phyloP scores from a whole-genome alignment of 1,140 invertebrate genomes.

The Caerostris darwini region DNA sequence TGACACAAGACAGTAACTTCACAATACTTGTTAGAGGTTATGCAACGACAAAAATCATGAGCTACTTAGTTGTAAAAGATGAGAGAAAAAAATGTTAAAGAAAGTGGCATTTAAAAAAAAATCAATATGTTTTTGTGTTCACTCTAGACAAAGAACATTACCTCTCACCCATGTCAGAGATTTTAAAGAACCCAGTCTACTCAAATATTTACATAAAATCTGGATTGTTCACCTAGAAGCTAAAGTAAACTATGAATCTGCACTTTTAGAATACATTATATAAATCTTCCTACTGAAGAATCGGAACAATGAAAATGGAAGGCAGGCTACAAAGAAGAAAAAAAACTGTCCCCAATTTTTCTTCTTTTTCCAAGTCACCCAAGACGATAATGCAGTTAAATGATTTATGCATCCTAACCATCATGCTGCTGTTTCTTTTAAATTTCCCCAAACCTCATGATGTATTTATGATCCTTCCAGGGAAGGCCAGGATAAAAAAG shows the following conservation, averaged over 20 bases:
- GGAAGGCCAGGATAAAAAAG: neutral
- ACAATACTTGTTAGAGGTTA: no score
- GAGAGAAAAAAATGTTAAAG: no score
- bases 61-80: no score
- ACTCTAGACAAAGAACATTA: neutral
- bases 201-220: slow-evolving; percentile 65
- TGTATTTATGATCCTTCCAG: slow-evolving; percentile 62
- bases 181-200: neutral
- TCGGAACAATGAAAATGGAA: neutral
- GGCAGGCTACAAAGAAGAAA: neutral
- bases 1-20: no score
- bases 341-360: slow-evolving; percentile 32
- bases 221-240: neutral
- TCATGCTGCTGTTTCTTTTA: slow-evolving; percentile 61
- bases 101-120: no score
- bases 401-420: slow-evolving; percentile 53
- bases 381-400: slow-evolving; percentile 54
- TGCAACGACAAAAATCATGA: no score
- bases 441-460: slow-evolving; percentile 56
- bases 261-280: slow-evolving; percentile 50
- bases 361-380: neutral
- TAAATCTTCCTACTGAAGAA: slow-evolving; percentile 18
- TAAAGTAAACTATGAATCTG: neutral
- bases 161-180: neutral
- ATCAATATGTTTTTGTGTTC: neutral